These are phyloP conservation scores for Siniperca undulata DNA, from an alignment of 2,797 vertebrate species.

Conservation along the genomic window DNA sequence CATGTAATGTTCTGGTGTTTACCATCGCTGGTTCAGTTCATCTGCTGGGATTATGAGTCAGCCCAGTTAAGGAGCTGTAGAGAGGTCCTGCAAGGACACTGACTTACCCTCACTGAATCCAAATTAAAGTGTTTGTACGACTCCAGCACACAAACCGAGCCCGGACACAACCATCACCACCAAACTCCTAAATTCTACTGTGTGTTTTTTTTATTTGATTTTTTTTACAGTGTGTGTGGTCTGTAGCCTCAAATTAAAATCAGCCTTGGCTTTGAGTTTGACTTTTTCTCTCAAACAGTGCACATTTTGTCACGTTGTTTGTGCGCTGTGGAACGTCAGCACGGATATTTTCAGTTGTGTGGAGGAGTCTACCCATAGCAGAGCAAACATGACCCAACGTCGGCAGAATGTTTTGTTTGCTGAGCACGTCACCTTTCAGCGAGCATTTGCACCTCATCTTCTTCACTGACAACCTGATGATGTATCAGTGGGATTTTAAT, in stretches of 20 bases:
- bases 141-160: constrained; percentile 63
- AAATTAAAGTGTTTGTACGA: constrained; percentile 67
- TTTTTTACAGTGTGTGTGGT: constrained; percentile 41
- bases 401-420: constrained; percentile 62
- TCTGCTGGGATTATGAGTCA: constrained; percentile 69
- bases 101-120: constrained; percentile 61
- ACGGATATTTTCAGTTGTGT: constrained; percentile 64
- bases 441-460: constrained; percentile 37
- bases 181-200: constrained; percentile 44
- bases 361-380: constrained; percentile 67
- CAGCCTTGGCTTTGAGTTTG: constrained; percentile 45
- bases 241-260: constrained; percentile 69
- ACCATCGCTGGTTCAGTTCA: constrained; percentile 64
- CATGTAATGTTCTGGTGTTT: constrained; percentile 73
- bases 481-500: constrained; percentile 49
- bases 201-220: constrained; percentile 33
- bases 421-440: constrained; percentile 58
- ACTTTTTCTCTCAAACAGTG: constrained; percentile 49
- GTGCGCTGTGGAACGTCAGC: constrained; percentile 59
- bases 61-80: constrained; percentile 38
- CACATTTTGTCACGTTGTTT: constrained; percentile 67
- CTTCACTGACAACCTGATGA: constrained; percentile 59
- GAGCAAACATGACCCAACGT: constrained; percentile 61
- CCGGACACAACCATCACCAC: constrained; percentile 45
- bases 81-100: constrained; percentile 81